These are phyloP conservation scores for Erithacus rubecula DNA, from an alignment of 2,797 vertebrate species.

Conservation along the genomic window DNA sequence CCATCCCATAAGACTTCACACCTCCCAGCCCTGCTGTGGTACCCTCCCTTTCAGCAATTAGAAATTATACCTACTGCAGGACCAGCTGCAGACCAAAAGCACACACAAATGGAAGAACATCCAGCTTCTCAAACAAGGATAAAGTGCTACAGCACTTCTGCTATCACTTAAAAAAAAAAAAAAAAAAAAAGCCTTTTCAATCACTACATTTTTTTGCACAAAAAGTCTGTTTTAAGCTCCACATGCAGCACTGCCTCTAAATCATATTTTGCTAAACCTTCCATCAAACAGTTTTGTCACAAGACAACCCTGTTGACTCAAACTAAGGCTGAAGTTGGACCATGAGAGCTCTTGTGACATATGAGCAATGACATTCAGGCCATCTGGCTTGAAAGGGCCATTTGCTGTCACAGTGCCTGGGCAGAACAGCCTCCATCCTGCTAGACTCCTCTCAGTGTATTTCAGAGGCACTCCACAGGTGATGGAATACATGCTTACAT, in stretches of 20 bases:
- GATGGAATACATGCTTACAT: background rate
- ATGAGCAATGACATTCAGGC: background rate
- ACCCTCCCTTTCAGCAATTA: accelerated
- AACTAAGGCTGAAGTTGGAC: background rate
- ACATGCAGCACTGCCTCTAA: background rate
- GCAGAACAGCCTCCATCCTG: background rate
- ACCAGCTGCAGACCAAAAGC: background rate
- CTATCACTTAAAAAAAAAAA: background rate
- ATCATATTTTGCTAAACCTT: background rate
- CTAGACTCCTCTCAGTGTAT: background rate
- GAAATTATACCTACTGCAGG: background rate
- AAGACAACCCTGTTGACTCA: background rate
- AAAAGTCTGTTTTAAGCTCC: background rate
- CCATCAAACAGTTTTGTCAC: background rate
- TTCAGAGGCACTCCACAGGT: background rate
- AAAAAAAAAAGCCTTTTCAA: background rate
- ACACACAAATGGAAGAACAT: background rate
- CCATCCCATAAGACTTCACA: background rate
- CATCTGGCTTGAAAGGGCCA: background rate
- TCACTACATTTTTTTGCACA: background rate
- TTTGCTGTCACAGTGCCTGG: background rate
- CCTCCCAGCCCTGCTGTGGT: accelerated
- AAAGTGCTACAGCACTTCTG: background rate
- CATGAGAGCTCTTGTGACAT: background rate
- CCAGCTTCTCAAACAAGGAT: background rate